A percentile compares a stretch with the other conserved stretches of the same genome.
phyloP scores from a whole-genome alignment of 92 coral and sea anemone species.

The Siderastrea radians region DNA sequence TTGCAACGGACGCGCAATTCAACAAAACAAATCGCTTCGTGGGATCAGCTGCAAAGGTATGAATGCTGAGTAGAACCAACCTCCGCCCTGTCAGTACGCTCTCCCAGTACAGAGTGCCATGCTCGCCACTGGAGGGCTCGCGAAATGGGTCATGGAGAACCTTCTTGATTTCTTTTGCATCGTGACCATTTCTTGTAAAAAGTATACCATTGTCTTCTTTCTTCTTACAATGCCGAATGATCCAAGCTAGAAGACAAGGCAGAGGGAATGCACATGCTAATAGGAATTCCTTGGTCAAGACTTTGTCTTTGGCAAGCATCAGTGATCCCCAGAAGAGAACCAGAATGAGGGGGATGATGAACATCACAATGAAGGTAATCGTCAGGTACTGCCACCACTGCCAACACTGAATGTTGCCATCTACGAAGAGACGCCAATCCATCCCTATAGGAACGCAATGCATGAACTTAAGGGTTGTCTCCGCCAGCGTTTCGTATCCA shows the following conservation, averaged over 20 bases:
- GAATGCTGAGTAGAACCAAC: slow-evolving; percentile 36
- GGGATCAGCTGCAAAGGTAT: slow-evolving; percentile 38
- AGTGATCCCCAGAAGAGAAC: slow-evolving; percentile 62
- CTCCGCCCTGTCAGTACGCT: slow-evolving; percentile 61
- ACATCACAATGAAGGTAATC: slow-evolving; percentile 19
- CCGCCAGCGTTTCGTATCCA: slow-evolving; percentile 65
- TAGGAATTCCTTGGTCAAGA: slow-evolving; percentile 49
- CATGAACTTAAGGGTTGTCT: slow-evolving; percentile 51
- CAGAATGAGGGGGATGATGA: slow-evolving; percentile 39
- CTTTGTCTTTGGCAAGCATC: slow-evolving; percentile 29
- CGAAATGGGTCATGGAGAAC: slow-evolving; percentile 64
- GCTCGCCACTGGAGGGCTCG: not conserved
- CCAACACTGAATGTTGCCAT: slow-evolving; percentile 60
- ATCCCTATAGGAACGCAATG: slow-evolving; percentile 49
- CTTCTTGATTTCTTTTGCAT: slow-evolving; percentile 17
- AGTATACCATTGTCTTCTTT: not conserved
- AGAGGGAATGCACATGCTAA: slow-evolving; percentile 42
- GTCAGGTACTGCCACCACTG: slow-evolving; percentile 67
- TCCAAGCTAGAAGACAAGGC: slow-evolving; percentile 29
- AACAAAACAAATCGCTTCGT: slow-evolving; percentile 13
- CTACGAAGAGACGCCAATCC: slow-evolving; percentile 36
- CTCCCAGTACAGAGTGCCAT: slow-evolving; percentile 66
- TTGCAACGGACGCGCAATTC: slow-evolving; percentile 27
- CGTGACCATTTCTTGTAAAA: not conserved
- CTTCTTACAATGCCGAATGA: not conserved